A percentile compares a stretch with the other conserved stretches of the same genome.
Conservation (phyloP, 2,888 invertebrate genomes). For the Mechanitis messenoides region DNA sequence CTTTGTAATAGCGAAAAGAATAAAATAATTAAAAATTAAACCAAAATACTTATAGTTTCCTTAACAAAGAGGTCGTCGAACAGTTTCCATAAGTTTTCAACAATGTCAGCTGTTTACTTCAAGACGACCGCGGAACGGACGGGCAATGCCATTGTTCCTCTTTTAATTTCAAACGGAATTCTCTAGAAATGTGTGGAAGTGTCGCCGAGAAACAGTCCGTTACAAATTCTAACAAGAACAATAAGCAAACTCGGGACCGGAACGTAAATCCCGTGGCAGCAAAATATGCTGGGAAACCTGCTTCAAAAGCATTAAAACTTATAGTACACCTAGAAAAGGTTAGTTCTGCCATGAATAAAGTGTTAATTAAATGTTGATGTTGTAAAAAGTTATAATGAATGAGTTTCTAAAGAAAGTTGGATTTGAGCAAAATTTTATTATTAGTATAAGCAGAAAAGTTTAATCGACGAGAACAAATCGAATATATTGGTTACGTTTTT, state of each 20-base stretch:
- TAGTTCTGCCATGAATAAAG: constrained; percentile 27
- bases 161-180: constrained; percentile 22
- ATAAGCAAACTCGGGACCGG: constrained; percentile 25
- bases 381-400: constrained; percentile 28
- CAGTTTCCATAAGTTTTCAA: constrained; percentile 11
- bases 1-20: background rate
- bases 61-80: background rate
- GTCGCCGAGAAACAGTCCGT: constrained; percentile 21
- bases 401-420: constrained; percentile 27
- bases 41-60: background rate
- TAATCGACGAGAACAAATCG: constrained; percentile 20
- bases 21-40: background rate
- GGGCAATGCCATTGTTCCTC: constrained; percentile 16
- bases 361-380: constrained; percentile 35
- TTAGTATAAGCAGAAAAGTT: constrained; percentile 27
- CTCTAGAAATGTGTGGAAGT: constrained; percentile 19
- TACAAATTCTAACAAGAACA: constrained; percentile 29
- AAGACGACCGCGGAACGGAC: constrained; percentile 15
- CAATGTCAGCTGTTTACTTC: constrained; percentile 15
- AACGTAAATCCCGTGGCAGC: constrained; percentile 18
- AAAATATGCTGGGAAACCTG: constrained; percentile 11
- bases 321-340: constrained; percentile 17
- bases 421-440: constrained; percentile 26
- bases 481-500: constrained; percentile 15
- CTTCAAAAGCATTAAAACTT: constrained; percentile 17